phyloP scores from a whole-genome alignment of 1,140 invertebrate species.

The Charaxes varanes region DNA sequence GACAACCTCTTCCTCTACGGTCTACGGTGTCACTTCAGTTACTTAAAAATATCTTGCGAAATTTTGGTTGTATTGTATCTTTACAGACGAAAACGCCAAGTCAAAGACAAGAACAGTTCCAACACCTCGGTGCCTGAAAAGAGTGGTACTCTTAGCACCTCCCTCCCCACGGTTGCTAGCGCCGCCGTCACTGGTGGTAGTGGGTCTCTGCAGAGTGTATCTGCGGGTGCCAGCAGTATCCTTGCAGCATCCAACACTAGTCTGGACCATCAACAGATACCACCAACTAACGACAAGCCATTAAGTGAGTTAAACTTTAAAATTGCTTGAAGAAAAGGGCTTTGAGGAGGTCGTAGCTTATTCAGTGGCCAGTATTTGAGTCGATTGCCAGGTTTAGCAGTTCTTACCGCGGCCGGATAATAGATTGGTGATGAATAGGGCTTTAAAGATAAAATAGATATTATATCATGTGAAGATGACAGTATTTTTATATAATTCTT shows the following conservation, averaged over 20 bases:
- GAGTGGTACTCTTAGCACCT: conserved; percentile 8
- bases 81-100: conserved; percentile 12
- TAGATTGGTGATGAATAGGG: no score
- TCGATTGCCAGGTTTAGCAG: no score
- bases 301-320: background rate
- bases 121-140: conserved; percentile 16
- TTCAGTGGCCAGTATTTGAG: no score
- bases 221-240: conserved; percentile 69
- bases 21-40: no score
- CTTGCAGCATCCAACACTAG: conserved; percentile 66
- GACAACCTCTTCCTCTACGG: no score
- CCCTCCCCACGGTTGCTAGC: background rate
- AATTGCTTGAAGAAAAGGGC: no score
- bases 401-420: no score
- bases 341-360: no score
- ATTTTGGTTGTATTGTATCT: background rate
- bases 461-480: no score
- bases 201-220: conserved; percentile 70
- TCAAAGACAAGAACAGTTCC: conserved; percentile 13
- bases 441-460: no score
- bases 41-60: no score
- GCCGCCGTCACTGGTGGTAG: background rate
- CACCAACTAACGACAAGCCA: background rate
- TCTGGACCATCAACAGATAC: conserved; percentile 27
- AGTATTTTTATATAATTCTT: no score